A percentile compares a stretch with the other conserved stretches of the same genome.
phyloP scores from a whole-genome alignment of 2,797 vertebrate genomes.

The Mico argentatus region DNA sequence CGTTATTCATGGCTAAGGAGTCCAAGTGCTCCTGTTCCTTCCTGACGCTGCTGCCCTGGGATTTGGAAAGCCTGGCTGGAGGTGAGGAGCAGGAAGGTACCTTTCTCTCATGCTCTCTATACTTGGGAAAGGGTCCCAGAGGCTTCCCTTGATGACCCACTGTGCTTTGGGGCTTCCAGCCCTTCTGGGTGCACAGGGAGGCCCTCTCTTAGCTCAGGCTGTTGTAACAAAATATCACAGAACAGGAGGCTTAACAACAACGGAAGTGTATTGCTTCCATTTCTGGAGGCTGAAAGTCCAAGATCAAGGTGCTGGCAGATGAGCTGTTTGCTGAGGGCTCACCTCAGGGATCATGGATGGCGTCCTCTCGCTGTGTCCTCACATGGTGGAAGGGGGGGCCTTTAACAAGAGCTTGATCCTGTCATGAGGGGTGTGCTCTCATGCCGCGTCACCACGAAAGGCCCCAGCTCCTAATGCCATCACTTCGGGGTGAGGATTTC shows the following conservation, averaged over 20 bases:
- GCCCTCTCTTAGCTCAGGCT: not conserved
- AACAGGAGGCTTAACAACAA: too few species aligned
- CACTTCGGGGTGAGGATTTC: too few species aligned
- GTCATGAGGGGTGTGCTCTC: not conserved
- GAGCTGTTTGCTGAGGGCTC: not conserved
- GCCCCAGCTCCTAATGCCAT: not conserved
- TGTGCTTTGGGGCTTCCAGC: not conserved
- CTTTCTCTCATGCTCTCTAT: not conserved
- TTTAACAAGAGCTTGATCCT: not conserved
- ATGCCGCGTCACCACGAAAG: not conserved
- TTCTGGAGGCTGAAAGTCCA: not conserved
- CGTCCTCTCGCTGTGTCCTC: not conserved
- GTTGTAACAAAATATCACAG: not conserved
- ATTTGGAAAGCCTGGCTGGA: fast-evolving
- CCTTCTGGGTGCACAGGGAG: not conserved
- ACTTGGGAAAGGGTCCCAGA: not conserved
- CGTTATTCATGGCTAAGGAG: not conserved
- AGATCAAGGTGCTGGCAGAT: not conserved
- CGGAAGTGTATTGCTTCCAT: not conserved
- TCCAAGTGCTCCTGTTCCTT: fast-evolving
- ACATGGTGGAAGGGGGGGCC: not conserved
- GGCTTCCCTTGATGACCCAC: not conserved
- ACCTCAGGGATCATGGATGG: not conserved
- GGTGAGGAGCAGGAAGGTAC: too few species aligned
- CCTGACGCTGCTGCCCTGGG: not conserved